Percentiles rank a stretch among this genome's conserved stretches.
Conservation (phyloP, 1,140 invertebrate species). For the Heliothis subflexa region DNA sequence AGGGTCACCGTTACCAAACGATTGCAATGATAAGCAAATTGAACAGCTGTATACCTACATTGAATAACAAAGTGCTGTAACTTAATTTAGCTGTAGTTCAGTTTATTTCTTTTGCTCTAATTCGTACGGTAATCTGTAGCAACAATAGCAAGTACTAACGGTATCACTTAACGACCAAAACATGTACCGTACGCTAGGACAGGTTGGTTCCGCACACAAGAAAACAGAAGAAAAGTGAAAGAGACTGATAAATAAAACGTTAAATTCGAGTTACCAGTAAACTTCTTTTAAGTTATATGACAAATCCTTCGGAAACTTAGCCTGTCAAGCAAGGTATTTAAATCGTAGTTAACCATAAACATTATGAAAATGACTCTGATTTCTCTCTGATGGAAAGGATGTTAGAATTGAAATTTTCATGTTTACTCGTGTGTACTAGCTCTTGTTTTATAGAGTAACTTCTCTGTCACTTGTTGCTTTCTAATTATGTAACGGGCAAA, state of each 20-base stretch:
- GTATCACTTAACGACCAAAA: constrained; percentile 37
- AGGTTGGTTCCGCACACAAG: constrained; percentile 33
- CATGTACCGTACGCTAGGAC: constrained; percentile 31
- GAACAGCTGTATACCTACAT: neutral
- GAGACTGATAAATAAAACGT: constrained; percentile 4
- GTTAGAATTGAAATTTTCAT: constrained; percentile 31
- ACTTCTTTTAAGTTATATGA: neutral
- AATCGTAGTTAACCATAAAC: constrained; percentile 4
- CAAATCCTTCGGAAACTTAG: neutral
- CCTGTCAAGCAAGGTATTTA: constrained; percentile 1
- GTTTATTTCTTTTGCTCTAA: constrained; percentile 25
- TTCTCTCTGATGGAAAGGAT: constrained; percentile 29
- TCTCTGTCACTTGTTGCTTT: constrained; percentile 61
- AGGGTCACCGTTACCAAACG: constrained; percentile 7
- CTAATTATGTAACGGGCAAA: constrained; percentile 76
- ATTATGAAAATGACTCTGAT: constrained; percentile 22
- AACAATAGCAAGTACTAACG: constrained; percentile 32
- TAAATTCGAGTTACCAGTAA: neutral
- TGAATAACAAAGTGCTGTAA: constrained; percentile 23
- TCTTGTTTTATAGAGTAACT: constrained; percentile 32
- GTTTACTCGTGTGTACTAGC: constrained; percentile 12
- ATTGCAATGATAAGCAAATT: neutral
- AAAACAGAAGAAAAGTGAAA: constrained; percentile 7
- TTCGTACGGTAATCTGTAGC: constrained; percentile 32
- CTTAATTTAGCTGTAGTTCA: neutral